Percentiles rank a stretch among this genome's conserved stretches.
phyloP scores from a whole-genome alignment of 1,140 invertebrate genomes.

The Cyclargus thomasi region DNA sequence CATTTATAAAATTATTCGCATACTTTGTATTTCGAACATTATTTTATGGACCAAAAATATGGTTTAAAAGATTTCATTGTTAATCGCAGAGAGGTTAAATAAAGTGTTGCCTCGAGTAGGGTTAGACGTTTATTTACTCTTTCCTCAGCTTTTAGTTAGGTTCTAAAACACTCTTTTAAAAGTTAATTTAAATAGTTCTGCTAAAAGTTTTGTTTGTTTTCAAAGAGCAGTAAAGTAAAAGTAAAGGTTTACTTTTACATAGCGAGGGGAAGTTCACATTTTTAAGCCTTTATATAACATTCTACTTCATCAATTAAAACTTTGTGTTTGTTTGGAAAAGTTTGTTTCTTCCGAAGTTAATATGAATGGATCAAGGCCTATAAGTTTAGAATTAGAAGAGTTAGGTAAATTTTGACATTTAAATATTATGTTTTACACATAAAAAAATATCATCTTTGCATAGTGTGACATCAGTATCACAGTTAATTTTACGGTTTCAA shows the following conservation, averaged over 20 bases:
- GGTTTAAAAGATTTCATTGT: not conserved
- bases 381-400: not conserved
- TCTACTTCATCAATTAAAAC: not conserved
- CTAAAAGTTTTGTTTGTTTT: conserved; percentile 9
- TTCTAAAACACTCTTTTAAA: conserved; percentile 2
- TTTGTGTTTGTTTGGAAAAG: not conserved
- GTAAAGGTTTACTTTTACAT: not conserved
- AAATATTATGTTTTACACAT: too few relatives aligned
- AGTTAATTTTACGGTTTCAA: too few relatives aligned
- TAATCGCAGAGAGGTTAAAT: not conserved
- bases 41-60: too few relatives aligned
- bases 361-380: not conserved
- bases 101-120: not conserved
- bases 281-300: not conserved
- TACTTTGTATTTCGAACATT: too few relatives aligned
- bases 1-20: too few relatives aligned
- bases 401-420: too few relatives aligned
- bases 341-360: not conserved
- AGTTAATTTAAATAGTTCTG: conserved; percentile 13
- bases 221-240: not conserved
- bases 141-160: not conserved
- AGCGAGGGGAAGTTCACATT: not conserved
- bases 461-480: too few relatives aligned
- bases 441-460: too few relatives aligned
- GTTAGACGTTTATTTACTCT: not conserved